These are phyloP conservation scores for Pipistrellus kuhlii DNA, from an alignment of 2,797 vertebrate species.

Conservation along the genomic window DNA sequence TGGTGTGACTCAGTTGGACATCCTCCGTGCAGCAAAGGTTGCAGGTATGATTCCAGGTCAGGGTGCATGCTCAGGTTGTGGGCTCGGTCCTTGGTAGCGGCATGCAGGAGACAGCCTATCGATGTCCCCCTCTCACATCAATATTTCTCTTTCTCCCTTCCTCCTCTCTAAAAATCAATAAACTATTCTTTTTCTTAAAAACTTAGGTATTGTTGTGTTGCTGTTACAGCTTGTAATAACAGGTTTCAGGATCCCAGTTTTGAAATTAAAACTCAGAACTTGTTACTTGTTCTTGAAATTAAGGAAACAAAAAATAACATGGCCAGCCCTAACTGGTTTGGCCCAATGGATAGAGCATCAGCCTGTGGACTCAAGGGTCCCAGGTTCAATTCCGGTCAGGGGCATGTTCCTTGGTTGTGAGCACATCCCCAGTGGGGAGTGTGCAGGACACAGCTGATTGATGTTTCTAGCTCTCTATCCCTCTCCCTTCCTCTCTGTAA, in stretches of 20 bases:
- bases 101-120: not conserved
- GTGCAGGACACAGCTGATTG: too few relatives aligned
- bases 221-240: not conserved
- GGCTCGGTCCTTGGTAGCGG: not conserved
- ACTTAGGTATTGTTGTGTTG: not conserved
- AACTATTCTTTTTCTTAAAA: not conserved
- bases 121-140: not conserved
- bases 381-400: too few relatives aligned
- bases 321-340: not conserved
- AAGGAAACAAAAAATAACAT: not conserved
- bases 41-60: not conserved
- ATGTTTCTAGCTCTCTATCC: too few relatives aligned
- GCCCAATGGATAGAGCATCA: too few relatives aligned
- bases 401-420: too few relatives aligned
- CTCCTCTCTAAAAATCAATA: not conserved
- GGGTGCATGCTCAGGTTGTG: not conserved
- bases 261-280: conserved; percentile 23
- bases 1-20: not conserved
- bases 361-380: too few relatives aligned
- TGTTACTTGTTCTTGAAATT: conserved; percentile 56
- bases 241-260: conserved; percentile 28
- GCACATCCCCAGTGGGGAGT: too few relatives aligned
- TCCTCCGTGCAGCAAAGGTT: not conserved
- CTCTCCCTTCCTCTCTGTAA: too few relatives aligned
- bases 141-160: not conserved